phyloP scores from a whole-genome alignment of 1,140 invertebrate genomes.

The Drosophila parvula region DNA sequence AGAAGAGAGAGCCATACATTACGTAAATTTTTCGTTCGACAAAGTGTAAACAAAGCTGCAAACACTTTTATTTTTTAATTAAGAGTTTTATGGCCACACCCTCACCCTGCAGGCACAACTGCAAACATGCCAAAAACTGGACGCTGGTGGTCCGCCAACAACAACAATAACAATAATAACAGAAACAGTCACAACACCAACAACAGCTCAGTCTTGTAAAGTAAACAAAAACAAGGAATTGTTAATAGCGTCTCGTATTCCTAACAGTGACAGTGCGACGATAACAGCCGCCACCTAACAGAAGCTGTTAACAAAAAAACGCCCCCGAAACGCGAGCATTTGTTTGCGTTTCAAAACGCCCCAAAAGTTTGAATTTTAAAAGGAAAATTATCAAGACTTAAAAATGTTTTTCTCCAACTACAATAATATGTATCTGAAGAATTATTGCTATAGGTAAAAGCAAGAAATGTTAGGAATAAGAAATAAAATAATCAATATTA shows the following conservation, averaged over 20 bases:
- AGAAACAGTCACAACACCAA: constrained; percentile 15
- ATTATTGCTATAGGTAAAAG: constrained; percentile 80
- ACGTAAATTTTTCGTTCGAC: constrained; percentile 32
- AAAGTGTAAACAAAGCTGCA: constrained; percentile 52
- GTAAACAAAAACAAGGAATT: constrained; percentile 63
- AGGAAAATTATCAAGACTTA: not conserved
- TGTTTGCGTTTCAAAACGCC: constrained; percentile 43
- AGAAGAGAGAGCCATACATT: not conserved
- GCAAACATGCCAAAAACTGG: constrained; percentile 48
- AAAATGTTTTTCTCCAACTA: constrained; percentile 81
- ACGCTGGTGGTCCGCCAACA: constrained; percentile 62
- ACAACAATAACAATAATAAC: constrained; percentile 11
- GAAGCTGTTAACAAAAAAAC: constrained; percentile 33
- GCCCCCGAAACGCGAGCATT: constrained; percentile 32
- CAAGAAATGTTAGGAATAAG: not conserved
- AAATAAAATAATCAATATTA: not conserved
- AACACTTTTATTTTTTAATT: constrained; percentile 67
- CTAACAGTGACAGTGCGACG: constrained; percentile 29
- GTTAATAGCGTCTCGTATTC: constrained; percentile 59
- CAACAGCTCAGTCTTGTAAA: constrained; percentile 42
- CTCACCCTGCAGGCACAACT: constrained; percentile 8
- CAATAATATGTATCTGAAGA: constrained; percentile 82
- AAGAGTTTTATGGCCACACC: constrained; percentile 54
- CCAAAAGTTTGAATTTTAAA: not conserved
- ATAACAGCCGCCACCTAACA: constrained; percentile 22